Evolutionary conservation across 2,888 invertebrate species (phyloP).

Genomic region (Nineta flava): DNA sequence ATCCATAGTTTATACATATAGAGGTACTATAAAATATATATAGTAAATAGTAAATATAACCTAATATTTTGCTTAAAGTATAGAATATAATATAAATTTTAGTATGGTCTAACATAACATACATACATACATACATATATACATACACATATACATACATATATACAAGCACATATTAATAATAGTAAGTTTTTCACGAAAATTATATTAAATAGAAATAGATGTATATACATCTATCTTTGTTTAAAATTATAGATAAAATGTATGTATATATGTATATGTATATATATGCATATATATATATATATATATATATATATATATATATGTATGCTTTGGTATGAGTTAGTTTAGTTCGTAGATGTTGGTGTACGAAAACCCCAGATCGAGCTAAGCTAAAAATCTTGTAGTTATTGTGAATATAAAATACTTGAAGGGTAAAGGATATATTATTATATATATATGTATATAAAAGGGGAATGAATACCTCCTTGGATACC

Average conservation of each 20-base stretch:
- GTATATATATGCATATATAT: neutral
- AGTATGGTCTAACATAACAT: neutral
- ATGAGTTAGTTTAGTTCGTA: neutral
- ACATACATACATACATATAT: neutral
- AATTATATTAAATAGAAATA: neutral
- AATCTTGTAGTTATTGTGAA: constrained; percentile 21
- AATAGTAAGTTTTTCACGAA: neutral
- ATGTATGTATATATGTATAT: neutral
- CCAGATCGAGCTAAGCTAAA: constrained; percentile 31
- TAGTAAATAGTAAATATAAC: too few species aligned
- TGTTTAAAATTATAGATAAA: neutral
- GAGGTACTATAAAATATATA: too few species aligned
- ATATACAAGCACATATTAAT: neutral
- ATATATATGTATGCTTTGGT: neutral
- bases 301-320: neutral
- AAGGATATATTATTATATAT: too few species aligned
- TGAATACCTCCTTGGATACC: too few species aligned
- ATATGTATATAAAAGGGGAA: too few species aligned
- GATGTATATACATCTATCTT: neutral
- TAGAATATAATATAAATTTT: too few species aligned
- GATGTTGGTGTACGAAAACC: constrained; percentile 9
- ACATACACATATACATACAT: neutral
- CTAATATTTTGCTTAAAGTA: too few species aligned
- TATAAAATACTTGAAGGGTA: neutral
- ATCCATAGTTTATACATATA: too few species aligned